Percentiles rank a stretch among this genome's conserved stretches.
phyloP scores from a whole-genome alignment of 2,888 invertebrate species.

The Colostygia pectinataria region DNA sequence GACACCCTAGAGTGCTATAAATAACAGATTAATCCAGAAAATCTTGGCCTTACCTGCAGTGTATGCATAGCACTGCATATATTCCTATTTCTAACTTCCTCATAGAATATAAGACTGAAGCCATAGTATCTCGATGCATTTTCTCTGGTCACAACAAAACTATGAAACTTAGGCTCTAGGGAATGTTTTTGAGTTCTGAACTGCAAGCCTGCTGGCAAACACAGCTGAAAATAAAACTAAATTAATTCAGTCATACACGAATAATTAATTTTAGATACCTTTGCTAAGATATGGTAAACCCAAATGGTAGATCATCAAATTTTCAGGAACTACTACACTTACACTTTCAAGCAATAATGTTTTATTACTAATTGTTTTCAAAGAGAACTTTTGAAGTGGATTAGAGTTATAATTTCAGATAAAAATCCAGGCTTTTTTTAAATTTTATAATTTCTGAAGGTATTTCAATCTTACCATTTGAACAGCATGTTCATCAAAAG shows the following conservation, averaged over 20 bases:
- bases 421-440: too few species aligned
- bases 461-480: slow-evolving; percentile 91
- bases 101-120: slow-evolving; percentile 97
- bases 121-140: slow-evolving; percentile 98
- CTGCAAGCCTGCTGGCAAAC: slow-evolving; percentile 95
- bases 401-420: too few species aligned
- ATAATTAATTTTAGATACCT: too few species aligned
- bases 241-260: neutral
- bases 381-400: neutral
- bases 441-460: neutral
- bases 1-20: too few species aligned
- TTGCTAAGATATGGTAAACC: too few species aligned
- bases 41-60: slow-evolving; percentile 86
- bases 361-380: too few species aligned
- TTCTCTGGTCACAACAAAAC: slow-evolving; percentile 98
- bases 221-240: slow-evolving; percentile 86
- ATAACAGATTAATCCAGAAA: too few species aligned
- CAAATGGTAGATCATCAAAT: too few species aligned
- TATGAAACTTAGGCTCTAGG: slow-evolving; percentile 94
- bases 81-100: slow-evolving; percentile 95
- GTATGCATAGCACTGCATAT: slow-evolving; percentile 98
- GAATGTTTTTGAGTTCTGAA: slow-evolving; percentile 97
- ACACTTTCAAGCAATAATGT: too few species aligned
- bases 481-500: slow-evolving; percentile 97
- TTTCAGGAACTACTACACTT: too few species aligned